Percentiles rank a stretch among this genome's conserved stretches.
phyloP scores from a whole-genome alignment of 2,888 invertebrate genomes.

The Smittia aterrima region DNA sequence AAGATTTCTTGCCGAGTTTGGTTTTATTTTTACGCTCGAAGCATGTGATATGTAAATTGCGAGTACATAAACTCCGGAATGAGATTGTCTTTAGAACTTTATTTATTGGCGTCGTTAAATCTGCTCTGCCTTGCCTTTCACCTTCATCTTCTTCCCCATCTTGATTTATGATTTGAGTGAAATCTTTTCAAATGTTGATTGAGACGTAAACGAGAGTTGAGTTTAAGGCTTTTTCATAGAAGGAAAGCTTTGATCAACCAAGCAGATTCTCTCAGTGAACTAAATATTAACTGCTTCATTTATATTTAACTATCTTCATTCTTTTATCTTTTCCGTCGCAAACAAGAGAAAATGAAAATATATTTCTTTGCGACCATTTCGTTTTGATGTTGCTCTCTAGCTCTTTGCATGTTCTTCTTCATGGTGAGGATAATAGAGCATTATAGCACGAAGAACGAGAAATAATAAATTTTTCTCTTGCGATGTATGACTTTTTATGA shows the following conservation, averaged over 20 bases:
- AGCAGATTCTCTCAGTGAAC: no score
- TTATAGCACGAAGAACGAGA: background rate
- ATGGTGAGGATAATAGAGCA: background rate
- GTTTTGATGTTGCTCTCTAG: background rate
- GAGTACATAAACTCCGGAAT: background rate
- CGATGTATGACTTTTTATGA: no score
- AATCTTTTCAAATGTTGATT: background rate
- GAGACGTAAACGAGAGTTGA: background rate
- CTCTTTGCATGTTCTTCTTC: background rate
- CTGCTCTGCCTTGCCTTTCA: background rate
- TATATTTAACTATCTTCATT: no score
- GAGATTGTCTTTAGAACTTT: constrained; percentile 4
- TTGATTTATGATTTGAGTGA: background rate
- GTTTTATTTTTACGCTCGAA: background rate
- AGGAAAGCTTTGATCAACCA: no score
- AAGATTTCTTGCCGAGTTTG: background rate
- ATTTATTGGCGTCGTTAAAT: background rate
- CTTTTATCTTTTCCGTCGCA: no score
- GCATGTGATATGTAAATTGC: constrained; percentile 10
- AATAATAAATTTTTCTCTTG: no score
- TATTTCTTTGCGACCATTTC: background rate
- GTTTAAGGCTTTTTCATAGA: no score
- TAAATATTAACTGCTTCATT: background rate
- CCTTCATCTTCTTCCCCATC: background rate
- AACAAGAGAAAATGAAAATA: background rate